These are phyloP conservation scores for Aeoliscus strigatus DNA, from an alignment of 2,797 vertebrate species.

Conservation along the genomic window DNA sequence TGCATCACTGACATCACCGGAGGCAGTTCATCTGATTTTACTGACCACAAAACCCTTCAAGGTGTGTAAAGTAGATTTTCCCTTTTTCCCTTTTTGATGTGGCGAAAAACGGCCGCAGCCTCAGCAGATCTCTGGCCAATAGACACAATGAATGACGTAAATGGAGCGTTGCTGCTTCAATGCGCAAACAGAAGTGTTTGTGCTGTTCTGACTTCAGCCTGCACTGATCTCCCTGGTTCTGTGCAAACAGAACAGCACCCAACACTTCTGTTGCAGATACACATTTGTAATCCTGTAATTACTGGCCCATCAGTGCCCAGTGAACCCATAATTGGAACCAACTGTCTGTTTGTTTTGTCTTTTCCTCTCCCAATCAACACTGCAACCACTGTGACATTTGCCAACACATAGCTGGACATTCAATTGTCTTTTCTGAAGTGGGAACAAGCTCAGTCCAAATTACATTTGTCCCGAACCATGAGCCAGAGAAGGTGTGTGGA, in stretches of 20 bases:
- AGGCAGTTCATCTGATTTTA: too few species aligned
- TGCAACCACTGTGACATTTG: conserved; percentile 66
- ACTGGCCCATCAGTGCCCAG: conserved; percentile 73
- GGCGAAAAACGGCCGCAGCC: conserved; percentile 22
- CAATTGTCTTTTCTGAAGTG: conserved; percentile 25
- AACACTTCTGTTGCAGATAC: conserved; percentile 70
- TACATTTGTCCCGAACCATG: conserved; percentile 36
- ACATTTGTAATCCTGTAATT: conserved; percentile 77
- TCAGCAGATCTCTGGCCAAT: conserved; percentile 49
- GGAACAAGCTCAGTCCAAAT: conserved; percentile 38
- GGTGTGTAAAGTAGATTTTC: too few species aligned
- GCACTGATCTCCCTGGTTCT: conserved; percentile 47
- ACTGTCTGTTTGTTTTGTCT: conserved; percentile 73
- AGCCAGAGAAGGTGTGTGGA: conserved; percentile 15
- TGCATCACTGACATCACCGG: too few species aligned
- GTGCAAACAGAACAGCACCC: conserved; percentile 61
- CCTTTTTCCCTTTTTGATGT: background rate
- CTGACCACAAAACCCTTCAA: background rate
- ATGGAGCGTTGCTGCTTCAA: conserved; percentile 43
- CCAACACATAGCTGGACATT: conserved; percentile 60
- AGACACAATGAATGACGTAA: conserved; percentile 46
- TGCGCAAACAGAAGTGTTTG: conserved; percentile 66
- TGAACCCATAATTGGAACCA: conserved; percentile 77
- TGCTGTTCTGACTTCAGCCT: conserved; percentile 48
- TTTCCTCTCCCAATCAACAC: conserved; percentile 55